Conservation (phyloP, 2,888 invertebrate species). For the Drosophila putrida region DNA sequence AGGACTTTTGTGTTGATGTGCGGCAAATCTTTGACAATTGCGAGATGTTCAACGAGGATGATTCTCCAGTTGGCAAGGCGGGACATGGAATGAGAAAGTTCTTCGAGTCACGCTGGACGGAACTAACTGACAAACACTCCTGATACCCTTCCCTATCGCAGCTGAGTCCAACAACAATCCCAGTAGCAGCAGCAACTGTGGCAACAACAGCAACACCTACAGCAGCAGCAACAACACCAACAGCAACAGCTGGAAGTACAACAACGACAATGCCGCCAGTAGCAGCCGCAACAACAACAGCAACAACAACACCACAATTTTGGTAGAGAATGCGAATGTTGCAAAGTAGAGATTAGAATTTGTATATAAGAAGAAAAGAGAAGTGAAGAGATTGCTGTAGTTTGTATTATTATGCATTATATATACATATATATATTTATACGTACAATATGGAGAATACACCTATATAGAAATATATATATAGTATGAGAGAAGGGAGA, state of each 20-base stretch:
- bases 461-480: constrained; percentile 22
- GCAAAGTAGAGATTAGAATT: constrained; percentile 27
- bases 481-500: constrained; percentile 8
- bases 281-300: constrained; percentile 27
- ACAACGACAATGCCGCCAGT: constrained; percentile 43
- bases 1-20: constrained; percentile 96
- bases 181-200: constrained; percentile 13
- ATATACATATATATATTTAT: constrained; percentile 28
- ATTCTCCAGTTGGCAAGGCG: constrained; percentile 98
- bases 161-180: constrained; percentile 32
- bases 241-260: constrained; percentile 31
- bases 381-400: constrained; percentile 42
- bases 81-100: constrained; percentile 97
- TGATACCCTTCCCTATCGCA: constrained; percentile 80
- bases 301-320: constrained; percentile 52
- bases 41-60: constrained; percentile 99
- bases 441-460: constrained; percentile 15
- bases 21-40: constrained; percentile 98
- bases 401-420: constrained; percentile 57
- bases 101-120: constrained; percentile 96
- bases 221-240: constrained; percentile 13
- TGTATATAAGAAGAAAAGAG: constrained; percentile 56
- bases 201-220: constrained; percentile 54
- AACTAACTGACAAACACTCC: constrained; percentile 87
- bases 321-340: constrained; percentile 48